Base-by-base conservation (phyloP, 2,797 vertebrate genomes). In the Petrocephalus sullivani region DNA sequence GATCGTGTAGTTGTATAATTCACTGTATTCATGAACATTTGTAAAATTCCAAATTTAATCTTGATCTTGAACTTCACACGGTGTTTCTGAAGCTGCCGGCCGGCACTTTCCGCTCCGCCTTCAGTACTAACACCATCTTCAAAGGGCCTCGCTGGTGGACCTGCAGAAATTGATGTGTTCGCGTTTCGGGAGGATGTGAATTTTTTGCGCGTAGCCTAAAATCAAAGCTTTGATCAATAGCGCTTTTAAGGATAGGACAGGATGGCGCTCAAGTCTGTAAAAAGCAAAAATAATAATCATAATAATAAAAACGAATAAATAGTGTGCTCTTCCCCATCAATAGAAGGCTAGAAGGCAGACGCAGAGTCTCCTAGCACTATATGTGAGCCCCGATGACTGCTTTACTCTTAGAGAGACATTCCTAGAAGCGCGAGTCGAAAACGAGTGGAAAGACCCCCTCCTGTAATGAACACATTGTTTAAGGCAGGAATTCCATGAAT, bases 401-500 rank as follows among this genome's bases (percentile, higher is more conserved):
- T 56, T 67, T 37, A 7, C 4, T 33, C 16, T 67, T 19, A 84
- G 5, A 10, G 83, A 85, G 82, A 37, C 37, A 37, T 8, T 46
- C 49, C n/a, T 58, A 84, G 53, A 57, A 46, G 78, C 83, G 23
- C 5, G 19, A 67, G 82, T 19, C 84, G 84, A 92, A 90, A 91
- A 90, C 86, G 90, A 88, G 87, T 64, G 89, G 89, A 89, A 87
- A 90, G 89, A 92, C 87, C 88, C 90, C 49, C 89, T 88, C 86
- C 87, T 89, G 89, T 93, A 94, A 92, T 91, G 88, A 93, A 90
- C 91, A 92, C 90, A 91, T 93, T 96, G 93, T 95, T 93, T 94
- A 91, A 94, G 92, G 93, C 89, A 89, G 91, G 92, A 92, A 96
- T 96, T 95, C 95, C 95, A 94, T 92, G 94, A 95, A 96, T 96